A percentile compares a stretch with the other conserved stretches of the same genome.
Conservation (phyloP, 2,113 vertebrate genomes). For the Chroicocephalus ridibundus region DNA sequence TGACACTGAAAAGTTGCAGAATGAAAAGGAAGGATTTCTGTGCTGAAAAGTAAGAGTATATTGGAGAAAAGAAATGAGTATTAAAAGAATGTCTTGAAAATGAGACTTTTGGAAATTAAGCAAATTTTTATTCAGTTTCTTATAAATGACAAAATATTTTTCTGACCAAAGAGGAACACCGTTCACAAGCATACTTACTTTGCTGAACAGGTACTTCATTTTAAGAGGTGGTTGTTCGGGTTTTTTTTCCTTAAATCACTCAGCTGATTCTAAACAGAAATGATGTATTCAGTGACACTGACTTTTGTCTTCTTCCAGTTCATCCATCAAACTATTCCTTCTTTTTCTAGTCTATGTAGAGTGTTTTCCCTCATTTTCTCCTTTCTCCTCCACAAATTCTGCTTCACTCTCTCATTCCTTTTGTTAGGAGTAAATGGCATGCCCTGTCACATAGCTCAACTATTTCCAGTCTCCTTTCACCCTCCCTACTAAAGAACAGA, state of each 20-base stretch:
- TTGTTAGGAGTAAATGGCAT: background rate
- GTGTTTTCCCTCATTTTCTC: background rate
- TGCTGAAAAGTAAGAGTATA: background rate
- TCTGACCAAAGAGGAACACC: background rate
- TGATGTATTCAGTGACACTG: background rate
- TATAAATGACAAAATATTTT: background rate
- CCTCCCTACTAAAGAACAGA: background rate
- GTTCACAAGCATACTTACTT: background rate
- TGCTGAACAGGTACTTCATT: background rate
- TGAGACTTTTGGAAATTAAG: background rate
- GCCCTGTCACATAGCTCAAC: background rate
- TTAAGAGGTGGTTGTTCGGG: background rate
- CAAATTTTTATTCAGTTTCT: background rate
- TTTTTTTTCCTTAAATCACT: background rate
- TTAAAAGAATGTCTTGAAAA: background rate
- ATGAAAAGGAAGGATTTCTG: background rate
- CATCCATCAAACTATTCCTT: background rate
- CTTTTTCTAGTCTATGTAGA: background rate
- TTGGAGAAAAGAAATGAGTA: background rate
- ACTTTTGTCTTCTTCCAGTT: background rate
- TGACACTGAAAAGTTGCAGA: background rate
- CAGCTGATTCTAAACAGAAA: background rate
- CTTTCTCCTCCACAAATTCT: background rate
- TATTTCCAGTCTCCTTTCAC: background rate
- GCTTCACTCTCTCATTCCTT: background rate